Base-by-base conservation (phyloP, 2,888 invertebrate genomes). In the Gandaritis pyraliata region DNA sequence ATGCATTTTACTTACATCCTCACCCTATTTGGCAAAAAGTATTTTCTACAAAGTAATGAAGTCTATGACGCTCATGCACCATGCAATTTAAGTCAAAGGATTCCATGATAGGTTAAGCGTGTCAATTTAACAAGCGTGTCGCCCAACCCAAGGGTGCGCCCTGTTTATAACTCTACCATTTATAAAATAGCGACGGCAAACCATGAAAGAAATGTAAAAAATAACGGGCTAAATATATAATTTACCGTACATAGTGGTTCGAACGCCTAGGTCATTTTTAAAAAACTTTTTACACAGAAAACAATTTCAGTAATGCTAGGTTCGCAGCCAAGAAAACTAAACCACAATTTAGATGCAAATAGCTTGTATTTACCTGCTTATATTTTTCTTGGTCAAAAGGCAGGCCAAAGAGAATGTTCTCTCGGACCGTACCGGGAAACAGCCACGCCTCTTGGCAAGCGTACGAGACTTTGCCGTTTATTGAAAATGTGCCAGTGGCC, bases 371-470 rank as follows among this genome's bases (percentile, higher is more conserved):
- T 72, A 90, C 91, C 79, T 68, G 79, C 72, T 83, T 88, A 71
- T 95, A 95, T 75, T 94, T 92, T 57, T 90, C 90, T 52, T 93
- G 88, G 64, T 95, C 93, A 76, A 91, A 95, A 0, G 93, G 87
- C 68, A 94, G 86, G 0, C 97, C 97, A 82, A 98, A 98, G n/a
- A 96, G 82, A 73, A 98, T 97, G 85, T 98, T 98, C 77, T 97
- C 96, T 52, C 96, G 90, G 0, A 98, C 93, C 0, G 96, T 95
- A 13, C 94, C 94, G 0, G 95, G 95, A 79, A 96, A 96, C 0
- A 96, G 94, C 98, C 98, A 98, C 7, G 98, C 94, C 80, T 97
- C 96, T 85, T 97, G 97, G 69, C 95, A 93, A 0, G 96, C 96
- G 82, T 97, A 98, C 29, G 95, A 95, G 12, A 95, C 61, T 38